A percentile compares a stretch with the other conserved stretches of the same genome.
These are phyloP conservation scores for Excalfactoria chinensis DNA, from an alignment of 2,113 vertebrate genomes.

Conservation along the genomic window DNA sequence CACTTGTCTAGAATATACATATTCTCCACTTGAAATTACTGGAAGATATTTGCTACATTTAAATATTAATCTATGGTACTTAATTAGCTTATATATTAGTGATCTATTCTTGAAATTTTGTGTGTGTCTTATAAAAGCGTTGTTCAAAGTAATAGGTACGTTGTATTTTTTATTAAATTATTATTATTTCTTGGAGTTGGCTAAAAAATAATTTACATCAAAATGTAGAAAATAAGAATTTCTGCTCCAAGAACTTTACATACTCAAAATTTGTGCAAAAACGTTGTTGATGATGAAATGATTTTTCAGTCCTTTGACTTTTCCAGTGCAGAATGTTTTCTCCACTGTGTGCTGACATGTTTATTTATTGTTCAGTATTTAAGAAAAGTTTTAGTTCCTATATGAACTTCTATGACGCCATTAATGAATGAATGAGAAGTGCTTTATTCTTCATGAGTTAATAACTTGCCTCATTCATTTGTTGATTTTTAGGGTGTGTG, in stretches of 20 bases:
- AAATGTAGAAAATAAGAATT: neutral
- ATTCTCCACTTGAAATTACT: neutral
- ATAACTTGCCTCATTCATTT: neutral
- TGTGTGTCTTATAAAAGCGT: neutral
- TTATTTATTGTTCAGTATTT: conserved; percentile 5
- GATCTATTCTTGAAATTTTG: neutral
- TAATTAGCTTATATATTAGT: neutral
- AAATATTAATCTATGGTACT: neutral
- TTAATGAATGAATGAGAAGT: neutral
- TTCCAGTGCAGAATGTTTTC: neutral
- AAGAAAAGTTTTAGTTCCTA: neutral
- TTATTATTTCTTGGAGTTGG: neutral
- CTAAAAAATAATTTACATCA: neutral
- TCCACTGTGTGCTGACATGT: neutral
- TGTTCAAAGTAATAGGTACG: neutral
- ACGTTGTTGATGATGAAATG: neutral
- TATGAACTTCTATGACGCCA: neutral
- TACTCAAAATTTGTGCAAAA: neutral
- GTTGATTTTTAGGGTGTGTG: neutral
- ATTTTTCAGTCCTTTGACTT: neutral
- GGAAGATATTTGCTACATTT: neutral
- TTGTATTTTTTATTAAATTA: neutral
- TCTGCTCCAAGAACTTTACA: neutral
- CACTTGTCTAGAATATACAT: neutral
- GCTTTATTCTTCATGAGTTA: neutral